Evolutionary conservation across 2,888 invertebrate genomes (phyloP).

Genomic region (Lathronympha strigana): DNA sequence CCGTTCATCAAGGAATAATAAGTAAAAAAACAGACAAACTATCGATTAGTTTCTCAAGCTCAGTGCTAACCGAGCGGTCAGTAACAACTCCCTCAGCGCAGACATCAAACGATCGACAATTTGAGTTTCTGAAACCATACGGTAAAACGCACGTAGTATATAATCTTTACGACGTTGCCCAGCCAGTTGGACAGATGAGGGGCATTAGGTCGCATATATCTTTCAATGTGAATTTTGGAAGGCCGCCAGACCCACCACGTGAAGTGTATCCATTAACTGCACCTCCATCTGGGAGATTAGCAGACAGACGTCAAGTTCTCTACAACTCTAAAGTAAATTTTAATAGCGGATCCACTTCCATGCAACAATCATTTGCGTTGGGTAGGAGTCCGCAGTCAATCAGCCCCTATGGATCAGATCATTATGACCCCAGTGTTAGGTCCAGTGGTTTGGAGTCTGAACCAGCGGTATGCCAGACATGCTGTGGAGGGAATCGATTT

Average conservation of each 20-base stretch:
- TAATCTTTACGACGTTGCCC: neutral
- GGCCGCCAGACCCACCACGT: neutral
- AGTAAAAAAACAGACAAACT: neutral
- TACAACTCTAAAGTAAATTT: conserved; percentile 14
- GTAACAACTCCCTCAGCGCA: neutral
- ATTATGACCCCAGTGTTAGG: neutral
- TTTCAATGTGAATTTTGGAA: conserved; percentile 5
- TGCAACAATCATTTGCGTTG: conserved; percentile 24
- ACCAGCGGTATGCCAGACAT: neutral
- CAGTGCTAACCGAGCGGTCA: neutral
- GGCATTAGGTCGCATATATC: conserved; percentile 4
- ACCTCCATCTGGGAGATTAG: conserved; percentile 7
- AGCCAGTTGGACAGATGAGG: neutral
- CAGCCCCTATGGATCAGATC: neutral
- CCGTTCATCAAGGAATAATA: neutral
- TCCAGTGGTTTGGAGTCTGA: neutral
- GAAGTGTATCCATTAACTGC: neutral
- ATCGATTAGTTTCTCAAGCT: neutral
- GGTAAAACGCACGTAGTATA: conserved; percentile 20
- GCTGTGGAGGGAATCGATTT: neutral
- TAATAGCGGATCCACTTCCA: conserved; percentile 12
- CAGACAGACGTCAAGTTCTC: neutral
- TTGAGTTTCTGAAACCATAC: neutral
- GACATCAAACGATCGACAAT: neutral
- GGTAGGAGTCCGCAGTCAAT: neutral